Conservation (phyloP, 2,888 invertebrate species). For the Hydrotaea diabolus region DNA sequence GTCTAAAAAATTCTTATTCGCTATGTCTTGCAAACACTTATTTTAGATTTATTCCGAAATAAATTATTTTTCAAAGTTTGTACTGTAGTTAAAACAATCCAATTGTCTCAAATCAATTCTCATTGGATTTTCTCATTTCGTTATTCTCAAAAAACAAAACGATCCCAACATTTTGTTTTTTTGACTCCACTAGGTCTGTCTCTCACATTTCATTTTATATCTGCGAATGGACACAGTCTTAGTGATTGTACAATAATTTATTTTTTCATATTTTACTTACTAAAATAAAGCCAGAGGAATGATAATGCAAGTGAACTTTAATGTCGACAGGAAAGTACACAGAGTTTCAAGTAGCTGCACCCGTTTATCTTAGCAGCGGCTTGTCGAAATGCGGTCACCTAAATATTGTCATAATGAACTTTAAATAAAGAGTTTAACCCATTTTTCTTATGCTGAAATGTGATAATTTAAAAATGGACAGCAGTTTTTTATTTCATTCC, state of each 20-base stretch:
- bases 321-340: not conserved
- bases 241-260: conserved; percentile 19
- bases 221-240: conserved; percentile 7
- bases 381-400: conserved; percentile 50
- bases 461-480: conserved; percentile 15
- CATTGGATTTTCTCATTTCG: no score
- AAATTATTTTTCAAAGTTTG: no score
- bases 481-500: not conserved
- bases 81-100: no score
- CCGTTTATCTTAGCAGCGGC: conserved; percentile 31
- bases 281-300: not conserved
- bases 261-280: not conserved
- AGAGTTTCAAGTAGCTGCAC: conserved; percentile 24
- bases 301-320: conserved; percentile 13
- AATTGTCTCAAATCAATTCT: no score
- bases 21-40: no score
- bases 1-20: no score
- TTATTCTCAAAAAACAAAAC: no score
- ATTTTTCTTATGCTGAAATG: conserved; percentile 39
- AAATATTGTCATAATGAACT: conserved; percentile 37
- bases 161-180: no score
- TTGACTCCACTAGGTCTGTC: no score
- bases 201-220: not conserved
- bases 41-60: no score
- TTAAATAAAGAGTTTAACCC: conserved; percentile 33